A percentile compares a stretch with the other conserved stretches of the same genome.
Conservation (phyloP, 2,888 invertebrate genomes). For the Metallyticus violacea region DNA sequence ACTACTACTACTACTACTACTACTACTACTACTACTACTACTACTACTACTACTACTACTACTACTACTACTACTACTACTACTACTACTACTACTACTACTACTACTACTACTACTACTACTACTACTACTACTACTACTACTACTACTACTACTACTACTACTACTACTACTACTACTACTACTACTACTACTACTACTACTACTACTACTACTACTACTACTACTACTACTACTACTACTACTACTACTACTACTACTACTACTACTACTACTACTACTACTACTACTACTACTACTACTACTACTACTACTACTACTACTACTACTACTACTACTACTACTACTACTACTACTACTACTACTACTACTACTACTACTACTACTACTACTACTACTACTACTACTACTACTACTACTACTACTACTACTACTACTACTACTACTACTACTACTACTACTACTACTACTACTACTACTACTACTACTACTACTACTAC, state of each 20-base stretch:
- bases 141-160: conserved; percentile 31
- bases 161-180: conserved; percentile 31
- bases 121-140: conserved; percentile 31
- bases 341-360: conserved; percentile 31
- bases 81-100: conserved; percentile 31
- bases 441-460: conserved; percentile 31
- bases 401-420: conserved; percentile 31
- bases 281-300: conserved; percentile 29
- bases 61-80: conserved; percentile 30
- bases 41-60: conserved; percentile 31
- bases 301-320: conserved; percentile 30
- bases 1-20: conserved; percentile 31
- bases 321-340: conserved; percentile 31
- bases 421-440: conserved; percentile 31
- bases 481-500: conserved; percentile 31
- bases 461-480: conserved; percentile 31
- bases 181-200: conserved; percentile 31
- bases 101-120: conserved; percentile 31
- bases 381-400: conserved; percentile 29
- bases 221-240: conserved; percentile 31
- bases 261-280: conserved; percentile 31
- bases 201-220: conserved; percentile 31
- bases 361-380: conserved; percentile 31
- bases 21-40: conserved; percentile 31
- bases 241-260: conserved; percentile 31